phyloP scores from a whole-genome alignment of 2,113 vertebrate genomes.

The Sinocyclocheilus anophthalmus region DNA sequence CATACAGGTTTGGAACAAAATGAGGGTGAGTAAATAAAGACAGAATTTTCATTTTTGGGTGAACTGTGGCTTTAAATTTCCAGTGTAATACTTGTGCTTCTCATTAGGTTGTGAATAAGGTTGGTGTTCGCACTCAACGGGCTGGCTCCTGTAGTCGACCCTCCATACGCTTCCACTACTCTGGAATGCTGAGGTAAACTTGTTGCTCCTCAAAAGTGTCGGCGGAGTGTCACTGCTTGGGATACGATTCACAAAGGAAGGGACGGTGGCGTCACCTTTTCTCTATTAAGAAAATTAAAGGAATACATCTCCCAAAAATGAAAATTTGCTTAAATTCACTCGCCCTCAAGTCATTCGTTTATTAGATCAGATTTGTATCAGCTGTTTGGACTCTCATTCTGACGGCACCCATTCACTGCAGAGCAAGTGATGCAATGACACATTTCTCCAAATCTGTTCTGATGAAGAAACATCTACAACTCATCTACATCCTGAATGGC shows the following conservation, averaged over 20 bases:
- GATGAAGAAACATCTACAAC: not conserved
- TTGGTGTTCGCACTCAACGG: constrained; percentile 79
- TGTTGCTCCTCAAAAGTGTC: constrained; percentile 91
- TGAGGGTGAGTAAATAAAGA: not conserved
- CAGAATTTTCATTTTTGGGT: not conserved
- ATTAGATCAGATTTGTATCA: not conserved
- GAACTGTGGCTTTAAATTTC: not conserved
- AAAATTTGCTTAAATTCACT: not conserved
- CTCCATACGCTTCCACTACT: constrained; percentile 93
- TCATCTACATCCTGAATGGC: not conserved
- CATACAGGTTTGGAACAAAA: not conserved
- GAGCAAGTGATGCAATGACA: not conserved
- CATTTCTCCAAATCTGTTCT: not conserved
- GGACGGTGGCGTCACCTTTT: constrained; percentile 87
- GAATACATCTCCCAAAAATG: not conserved
- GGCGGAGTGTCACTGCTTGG: constrained; percentile 88
- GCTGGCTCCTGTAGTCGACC: constrained; percentile 92
- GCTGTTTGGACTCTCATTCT: not conserved
- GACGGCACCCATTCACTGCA: not conserved
- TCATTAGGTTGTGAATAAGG: not conserved
- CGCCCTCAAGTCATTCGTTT: too few relatives aligned
- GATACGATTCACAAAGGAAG: constrained; percentile 94
- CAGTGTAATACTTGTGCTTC: not conserved
- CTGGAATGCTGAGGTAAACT: constrained; percentile 95
- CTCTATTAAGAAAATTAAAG: constrained; percentile 73